Percentiles rank a stretch among this genome's conserved stretches.
These are phyloP conservation scores for Drosophila picticornis DNA, from an alignment of 2,888 invertebrate species.

Conservation along the genomic window DNA sequence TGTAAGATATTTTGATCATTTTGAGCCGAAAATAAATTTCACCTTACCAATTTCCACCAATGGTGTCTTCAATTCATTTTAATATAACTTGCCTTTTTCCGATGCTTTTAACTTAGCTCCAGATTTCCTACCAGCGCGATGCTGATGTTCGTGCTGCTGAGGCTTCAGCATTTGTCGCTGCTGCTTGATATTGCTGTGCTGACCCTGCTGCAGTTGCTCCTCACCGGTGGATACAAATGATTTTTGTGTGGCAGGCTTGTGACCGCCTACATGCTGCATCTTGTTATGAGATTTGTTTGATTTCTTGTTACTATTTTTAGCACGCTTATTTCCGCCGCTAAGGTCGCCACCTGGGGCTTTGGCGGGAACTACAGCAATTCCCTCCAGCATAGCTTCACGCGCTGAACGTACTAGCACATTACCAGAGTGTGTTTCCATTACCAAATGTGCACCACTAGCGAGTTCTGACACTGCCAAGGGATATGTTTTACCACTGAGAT, in stretches of 20 bases:
- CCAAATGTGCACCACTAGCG: slow-evolving; percentile 56
- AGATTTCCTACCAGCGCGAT: slow-evolving; percentile 75
- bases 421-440: slow-evolving; percentile 60
- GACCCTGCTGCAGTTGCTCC: slow-evolving; percentile 57
- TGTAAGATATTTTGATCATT: neutral
- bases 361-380: slow-evolving; percentile 2
- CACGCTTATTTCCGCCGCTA: slow-evolving; percentile 39
- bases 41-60: neutral
- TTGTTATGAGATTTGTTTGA: slow-evolving; percentile 64
- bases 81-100: slow-evolving; percentile 54
- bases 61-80: neutral
- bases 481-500: slow-evolving; percentile 39
- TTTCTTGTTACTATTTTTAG: slow-evolving; percentile 80
- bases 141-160: slow-evolving; percentile 66
- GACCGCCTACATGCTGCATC: slow-evolving; percentile 41
- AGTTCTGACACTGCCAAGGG: slow-evolving; percentile 25
- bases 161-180: slow-evolving; percentile 79
- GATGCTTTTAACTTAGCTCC: slow-evolving; percentile 64
- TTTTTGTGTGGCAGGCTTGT: slow-evolving; percentile 57
- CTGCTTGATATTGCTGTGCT: slow-evolving; percentile 68
- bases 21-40: neutral
- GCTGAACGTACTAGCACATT: slow-evolving; percentile 74
- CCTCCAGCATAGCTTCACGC: slow-evolving; percentile 63
- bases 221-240: slow-evolving; percentile 32
- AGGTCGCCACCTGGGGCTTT: slow-evolving; percentile 1